Evolutionary conservation across 1,140 invertebrate species (phyloP).

Genomic region (Oreohelix idahoensis): DNA sequence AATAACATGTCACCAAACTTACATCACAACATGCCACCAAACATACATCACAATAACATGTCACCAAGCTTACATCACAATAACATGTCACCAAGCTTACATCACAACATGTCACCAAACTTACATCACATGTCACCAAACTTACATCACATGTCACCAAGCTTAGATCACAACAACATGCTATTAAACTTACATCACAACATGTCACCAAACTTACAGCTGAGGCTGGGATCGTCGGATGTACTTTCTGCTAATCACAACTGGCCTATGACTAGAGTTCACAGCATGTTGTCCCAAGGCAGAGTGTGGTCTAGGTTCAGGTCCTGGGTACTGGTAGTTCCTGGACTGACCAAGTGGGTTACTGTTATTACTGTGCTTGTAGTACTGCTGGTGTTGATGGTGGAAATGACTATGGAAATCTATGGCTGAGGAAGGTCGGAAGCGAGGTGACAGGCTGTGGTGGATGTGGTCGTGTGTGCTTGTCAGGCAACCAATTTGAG

Average conservation of each 20-base stretch:
- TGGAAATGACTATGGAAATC: constrained; percentile 13
- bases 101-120: too few species aligned
- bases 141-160: too few species aligned
- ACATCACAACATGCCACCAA: too few species aligned
- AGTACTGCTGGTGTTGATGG: neutral
- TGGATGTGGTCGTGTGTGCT: neutral
- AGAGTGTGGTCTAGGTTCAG: constrained; percentile 20
- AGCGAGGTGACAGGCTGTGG: neutral
- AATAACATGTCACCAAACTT: too few species aligned
- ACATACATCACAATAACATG: too few species aligned
- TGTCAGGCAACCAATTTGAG: neutral
- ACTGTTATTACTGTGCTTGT: neutral
- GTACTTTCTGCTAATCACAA: constrained; percentile 27
- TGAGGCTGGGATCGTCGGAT: constrained; percentile 12
- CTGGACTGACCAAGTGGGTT: neutral
- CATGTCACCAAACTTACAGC: neutral
- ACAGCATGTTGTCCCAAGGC: constrained; percentile 4
- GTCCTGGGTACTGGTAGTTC: constrained; percentile 5
- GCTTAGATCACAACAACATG: too few species aligned
- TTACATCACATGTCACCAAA: too few species aligned
- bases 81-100: too few species aligned
- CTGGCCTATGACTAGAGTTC: constrained; percentile 9
- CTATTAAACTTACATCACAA: too few species aligned
- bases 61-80: too few species aligned
- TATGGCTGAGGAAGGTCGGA: constrained; percentile 35